Base-by-base conservation (phyloP, 2,888 invertebrate genomes). In the Rotaria socialis region DNA sequence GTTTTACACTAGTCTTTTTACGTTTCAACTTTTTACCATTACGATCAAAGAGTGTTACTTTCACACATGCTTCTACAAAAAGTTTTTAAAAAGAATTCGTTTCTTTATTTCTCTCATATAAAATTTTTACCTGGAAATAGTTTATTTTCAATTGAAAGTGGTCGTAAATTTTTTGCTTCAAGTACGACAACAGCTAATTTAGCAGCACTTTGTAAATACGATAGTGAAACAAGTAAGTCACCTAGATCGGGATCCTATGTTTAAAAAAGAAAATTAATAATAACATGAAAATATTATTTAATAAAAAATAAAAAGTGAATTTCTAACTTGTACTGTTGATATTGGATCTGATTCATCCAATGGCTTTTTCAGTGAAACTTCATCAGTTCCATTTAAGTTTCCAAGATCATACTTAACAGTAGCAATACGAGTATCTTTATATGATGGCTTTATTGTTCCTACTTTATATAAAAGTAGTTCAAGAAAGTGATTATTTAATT, bases 1-100 rank as follows among this genome's bases (percentile, higher is more conserved):
- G 75, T 55, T 86, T 85, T n/a, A 75, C 74, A 27, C 80, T 85
- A 5, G 86, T 86, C 35, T 86, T 86, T 47, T 86, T 86, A 35
- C 85, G 85, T 85, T 86, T 86, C 2, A 86, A 11, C 60, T 85
- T 85, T 85, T 85, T 85, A 8, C 86, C 86, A 58, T 86, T 85
- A 7, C 85, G 85, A 27, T 52, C 50, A 55, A 85, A 55, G n/a
- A 86, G 50, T 74, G 85, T 85, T 14, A 86, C 85, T 85, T 86
- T 86, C 2, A 86, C 85, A 35, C 80, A 86, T 35, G 85, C 56
- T 52, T 86, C 86, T 41, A 85, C 3, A 52, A 50, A n/a, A 84
- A 35, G 35, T 35, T 85, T 55, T 84, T 7, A n/a, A 41, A 16
- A n/a, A 1, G 56, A 55, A 52, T 0, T 14, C 5, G 0, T 55